Conservation (phyloP, 1,140 invertebrate genomes). For the Leptinotarsa texana region DNA sequence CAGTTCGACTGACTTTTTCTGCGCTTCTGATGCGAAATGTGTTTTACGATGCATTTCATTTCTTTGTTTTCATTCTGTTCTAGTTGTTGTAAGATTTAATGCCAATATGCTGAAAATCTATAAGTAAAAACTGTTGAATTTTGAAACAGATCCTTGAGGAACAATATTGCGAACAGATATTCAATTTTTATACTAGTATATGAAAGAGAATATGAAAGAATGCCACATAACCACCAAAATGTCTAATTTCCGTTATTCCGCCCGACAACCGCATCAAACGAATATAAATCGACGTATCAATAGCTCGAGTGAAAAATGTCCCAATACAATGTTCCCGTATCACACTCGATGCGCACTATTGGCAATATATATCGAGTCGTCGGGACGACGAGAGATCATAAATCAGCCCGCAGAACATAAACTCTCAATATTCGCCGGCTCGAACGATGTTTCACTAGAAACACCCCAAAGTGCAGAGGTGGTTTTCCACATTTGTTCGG, state of each 20-base stretch:
- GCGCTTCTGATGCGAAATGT: too few relatives aligned
- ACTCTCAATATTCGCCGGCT: conserved; percentile 28
- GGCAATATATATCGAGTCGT: conserved; percentile 23
- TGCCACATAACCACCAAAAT: too few relatives aligned
- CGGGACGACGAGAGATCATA: conserved; percentile 10
- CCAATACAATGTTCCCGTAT: conserved; percentile 17
- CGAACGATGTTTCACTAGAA: conserved; percentile 29
- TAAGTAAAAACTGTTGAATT: too few relatives aligned
- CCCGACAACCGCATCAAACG: neutral
- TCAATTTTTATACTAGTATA: too few relatives aligned
- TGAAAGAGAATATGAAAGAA: too few relatives aligned
- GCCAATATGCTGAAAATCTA: too few relatives aligned
- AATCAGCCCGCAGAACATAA: conserved; percentile 25
- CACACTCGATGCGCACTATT: conserved; percentile 22
- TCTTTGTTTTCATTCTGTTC: too few relatives aligned
- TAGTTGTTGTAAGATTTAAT: too few relatives aligned
- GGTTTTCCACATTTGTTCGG: conserved; percentile 55
- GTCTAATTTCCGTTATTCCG: neutral
- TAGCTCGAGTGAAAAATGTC: conserved; percentile 15
- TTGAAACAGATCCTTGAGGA: too few relatives aligned
- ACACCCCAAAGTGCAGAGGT: conserved; percentile 38
- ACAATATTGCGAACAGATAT: too few relatives aligned
- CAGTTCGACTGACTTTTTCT: too few relatives aligned
- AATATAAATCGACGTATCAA: conserved; percentile 24
- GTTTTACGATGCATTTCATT: too few relatives aligned